Evolutionary conservation across 53 echinoderm and acorn worm species (phyloP).

Genomic region (Temnopleurus reevesii): DNA sequence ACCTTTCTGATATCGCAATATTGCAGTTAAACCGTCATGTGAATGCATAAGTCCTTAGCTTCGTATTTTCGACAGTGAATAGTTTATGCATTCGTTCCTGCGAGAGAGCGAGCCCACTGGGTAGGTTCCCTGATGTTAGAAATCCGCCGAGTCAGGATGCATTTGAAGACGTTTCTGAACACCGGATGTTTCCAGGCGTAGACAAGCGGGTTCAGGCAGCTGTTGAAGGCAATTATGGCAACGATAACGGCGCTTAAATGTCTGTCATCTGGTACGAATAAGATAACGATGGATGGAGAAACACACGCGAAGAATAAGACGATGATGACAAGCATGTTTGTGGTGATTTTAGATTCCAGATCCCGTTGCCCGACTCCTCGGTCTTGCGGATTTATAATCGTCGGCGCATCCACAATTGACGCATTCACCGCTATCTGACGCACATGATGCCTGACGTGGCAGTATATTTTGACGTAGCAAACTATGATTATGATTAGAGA

Average conservation of each 20-base stretch:
- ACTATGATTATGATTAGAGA: slow-evolving; percentile 62
- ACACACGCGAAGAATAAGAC: slow-evolving; percentile 74
- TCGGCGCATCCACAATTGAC: neutral
- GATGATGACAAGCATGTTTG: slow-evolving; percentile 75
- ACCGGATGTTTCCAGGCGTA: slow-evolving; percentile 81
- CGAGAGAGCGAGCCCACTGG: neutral
- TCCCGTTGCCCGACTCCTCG: neutral
- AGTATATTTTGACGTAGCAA: slow-evolving; percentile 65
- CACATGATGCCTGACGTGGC: slow-evolving; percentile 61
- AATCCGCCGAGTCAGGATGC: slow-evolving; percentile 54
- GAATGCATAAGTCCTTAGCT: too few relatives aligned
- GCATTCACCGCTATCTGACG: neutral
- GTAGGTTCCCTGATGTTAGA: slow-evolving; percentile 61
- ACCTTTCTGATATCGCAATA: too few relatives aligned
- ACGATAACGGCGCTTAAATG: slow-evolving; percentile 56
- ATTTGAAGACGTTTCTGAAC: slow-evolving; percentile 69
- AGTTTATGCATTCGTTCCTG: neutral
- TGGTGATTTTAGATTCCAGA: slow-evolving; percentile 65
- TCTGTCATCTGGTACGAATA: slow-evolving; percentile 66
- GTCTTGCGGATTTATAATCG: neutral
- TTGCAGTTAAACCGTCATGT: too few relatives aligned
- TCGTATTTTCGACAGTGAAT: too few relatives aligned
- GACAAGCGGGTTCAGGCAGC: slow-evolving; percentile 72
- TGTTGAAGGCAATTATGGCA: slow-evolving; percentile 63
- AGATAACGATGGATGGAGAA: slow-evolving; percentile 63